phyloP scores from a whole-genome alignment of 1,140 invertebrate species.

The Arctopsyche grandis region DNA sequence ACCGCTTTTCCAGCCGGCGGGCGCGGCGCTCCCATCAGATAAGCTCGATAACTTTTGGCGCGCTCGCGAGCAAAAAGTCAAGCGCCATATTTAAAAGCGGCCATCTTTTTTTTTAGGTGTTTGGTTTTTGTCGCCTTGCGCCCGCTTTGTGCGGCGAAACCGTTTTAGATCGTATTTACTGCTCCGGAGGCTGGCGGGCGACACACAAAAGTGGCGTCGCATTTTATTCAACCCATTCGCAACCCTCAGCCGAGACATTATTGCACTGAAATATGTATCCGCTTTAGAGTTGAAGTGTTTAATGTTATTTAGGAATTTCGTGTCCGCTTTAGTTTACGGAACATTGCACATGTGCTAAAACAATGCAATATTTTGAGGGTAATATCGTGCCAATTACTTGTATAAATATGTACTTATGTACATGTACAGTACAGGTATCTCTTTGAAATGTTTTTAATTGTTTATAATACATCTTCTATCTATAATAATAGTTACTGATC shows the following conservation, averaged over 20 bases:
- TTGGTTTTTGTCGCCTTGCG: neutral
- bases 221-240: neutral
- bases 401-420: too few relatives aligned
- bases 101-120: neutral
- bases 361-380: too few relatives aligned
- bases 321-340: too few relatives aligned
- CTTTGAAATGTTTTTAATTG: too few relatives aligned
- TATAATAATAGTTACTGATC: too few relatives aligned
- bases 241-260: too few relatives aligned
- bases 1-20: neutral
- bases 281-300: neutral
- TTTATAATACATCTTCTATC: too few relatives aligned
- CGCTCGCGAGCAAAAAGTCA: neutral
- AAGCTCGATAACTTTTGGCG: conserved; percentile 21
- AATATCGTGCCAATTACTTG: too few relatives aligned
- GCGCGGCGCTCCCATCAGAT: conserved; percentile 7
- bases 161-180: conserved; percentile 1
- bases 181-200: neutral
- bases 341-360: too few relatives aligned
- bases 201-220: neutral
- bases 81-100: conserved; percentile 12
- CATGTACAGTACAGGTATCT: too few relatives aligned
- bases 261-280: neutral
- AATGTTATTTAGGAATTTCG: too few relatives aligned
- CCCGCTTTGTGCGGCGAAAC: neutral